Base-by-base conservation (phyloP, 2,888 invertebrate species). In the Toxonevra muliebris region DNA sequence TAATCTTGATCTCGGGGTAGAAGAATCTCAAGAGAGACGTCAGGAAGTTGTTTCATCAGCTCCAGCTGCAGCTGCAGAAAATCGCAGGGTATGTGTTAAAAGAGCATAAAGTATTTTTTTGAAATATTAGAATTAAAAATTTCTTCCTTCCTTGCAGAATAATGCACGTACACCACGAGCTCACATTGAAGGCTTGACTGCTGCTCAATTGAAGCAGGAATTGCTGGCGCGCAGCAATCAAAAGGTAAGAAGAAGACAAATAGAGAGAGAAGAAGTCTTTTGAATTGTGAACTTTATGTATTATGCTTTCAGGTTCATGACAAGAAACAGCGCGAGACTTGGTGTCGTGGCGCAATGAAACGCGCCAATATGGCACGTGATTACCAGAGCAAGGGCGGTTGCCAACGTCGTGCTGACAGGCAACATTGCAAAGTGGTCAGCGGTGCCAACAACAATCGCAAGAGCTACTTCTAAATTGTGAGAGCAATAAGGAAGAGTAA, bases 391-490 rank as follows among this genome's bases (percentile, higher is more conserved):
- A 88, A 87, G 73, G 84, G 86, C 76, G 86, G 87, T 71, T 86
- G 87, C 61, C 87, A 86, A 68, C 87, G 88, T 60, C 88, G 89
- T 73, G 86, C 87, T 70, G 89, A 89, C 73, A 78, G 82, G 78
- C 87, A 87, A 75, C 86, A 87, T 76, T 87, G 87, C 79, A 86
- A 86, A 75, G 81, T 87, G 75, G 85, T 87, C 77, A 88, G 88
- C 76, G 87, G 88, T 73, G 88, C 87, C 76, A 89, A 88, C 84
- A 89, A 89, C 82, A 89, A 89, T 79, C 88, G 89, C 82, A 89
- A 89, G 86, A 88, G 88, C 86, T 88, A 77, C 74, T 82, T 54
- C 60, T 75, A 76, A 72, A 30, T n/a, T n/a, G n/a, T 30, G 30
- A 30, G 30, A 30, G 30, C n/a, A n/a, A n/a, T n/a, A 7, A 30